Evolutionary conservation across 2,888 invertebrate genomes (phyloP).

Genomic region (Eupithecia pulchellata): DNA sequence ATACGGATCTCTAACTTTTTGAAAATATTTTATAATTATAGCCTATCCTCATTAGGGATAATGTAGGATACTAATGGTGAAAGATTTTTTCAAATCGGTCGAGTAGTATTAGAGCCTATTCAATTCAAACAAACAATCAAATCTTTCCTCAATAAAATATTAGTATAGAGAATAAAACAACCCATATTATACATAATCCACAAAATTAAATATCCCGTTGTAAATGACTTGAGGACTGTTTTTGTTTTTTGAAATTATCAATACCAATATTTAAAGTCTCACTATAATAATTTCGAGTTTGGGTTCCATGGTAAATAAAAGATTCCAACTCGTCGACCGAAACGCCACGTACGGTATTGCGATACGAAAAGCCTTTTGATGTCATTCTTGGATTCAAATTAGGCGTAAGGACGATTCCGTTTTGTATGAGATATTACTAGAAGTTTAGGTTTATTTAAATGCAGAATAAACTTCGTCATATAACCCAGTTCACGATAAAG

Average conservation of each 20-base stretch:
- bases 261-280: not conserved
- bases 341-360: constrained; percentile 44
- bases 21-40: no score
- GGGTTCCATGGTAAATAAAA: constrained; percentile 22
- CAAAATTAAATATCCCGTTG: no score
- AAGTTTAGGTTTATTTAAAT: constrained; percentile 14
- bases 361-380: constrained; percentile 49
- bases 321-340: constrained; percentile 7
- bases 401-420: constrained; percentile 35
- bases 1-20: no score
- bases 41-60: no score
- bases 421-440: constrained; percentile 28
- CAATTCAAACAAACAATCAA: no score
- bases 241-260: not conserved
- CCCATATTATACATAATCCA: no score
- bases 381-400: constrained; percentile 48
- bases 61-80: no score
- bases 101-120: no score
- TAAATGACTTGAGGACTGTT: no score
- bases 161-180: no score
- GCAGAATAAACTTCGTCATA: constrained; percentile 26
- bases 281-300: not conserved
- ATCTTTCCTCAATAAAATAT: no score
- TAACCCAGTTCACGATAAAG: constrained; percentile 32
- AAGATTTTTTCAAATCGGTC: no score